Conservation (phyloP, 2,888 invertebrate genomes). For the Euzetes globulus region DNA sequence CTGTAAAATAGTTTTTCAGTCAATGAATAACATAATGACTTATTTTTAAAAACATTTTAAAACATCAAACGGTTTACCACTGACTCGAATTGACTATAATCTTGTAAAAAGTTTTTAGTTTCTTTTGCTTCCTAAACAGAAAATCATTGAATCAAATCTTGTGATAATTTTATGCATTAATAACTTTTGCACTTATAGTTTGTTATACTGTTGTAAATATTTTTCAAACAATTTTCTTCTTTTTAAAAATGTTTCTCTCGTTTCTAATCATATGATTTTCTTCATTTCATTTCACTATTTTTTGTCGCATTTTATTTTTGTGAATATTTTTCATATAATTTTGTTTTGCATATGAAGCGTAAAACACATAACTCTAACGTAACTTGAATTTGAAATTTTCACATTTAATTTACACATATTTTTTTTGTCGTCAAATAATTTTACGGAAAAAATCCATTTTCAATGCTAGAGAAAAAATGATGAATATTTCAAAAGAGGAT, state of each 20-base stretch:
- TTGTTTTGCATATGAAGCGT: background rate
- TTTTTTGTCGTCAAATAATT: too few relatives aligned
- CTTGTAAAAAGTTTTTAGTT: background rate
- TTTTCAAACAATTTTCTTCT: background rate
- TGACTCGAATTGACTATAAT: background rate
- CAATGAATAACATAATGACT: background rate
- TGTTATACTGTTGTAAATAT: background rate
- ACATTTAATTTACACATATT: too few relatives aligned
- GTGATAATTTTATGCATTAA: background rate
- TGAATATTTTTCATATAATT: background rate
- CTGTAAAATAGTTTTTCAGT: background rate
- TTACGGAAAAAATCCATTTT: too few relatives aligned
- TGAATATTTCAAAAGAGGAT: too few relatives aligned
- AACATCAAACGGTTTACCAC: background rate
- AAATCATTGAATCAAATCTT: background rate
- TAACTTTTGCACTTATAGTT: background rate
- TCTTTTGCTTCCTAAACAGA: background rate
- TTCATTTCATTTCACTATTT: background rate
- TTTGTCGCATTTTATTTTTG: background rate
- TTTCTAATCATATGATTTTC: background rate
- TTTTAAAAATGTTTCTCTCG: background rate
- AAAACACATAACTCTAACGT: too few relatives aligned
- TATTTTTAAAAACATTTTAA: background rate
- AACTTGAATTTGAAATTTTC: too few relatives aligned
- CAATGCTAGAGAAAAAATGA: too few relatives aligned